Evolutionary conservation across 2,888 invertebrate genomes (phyloP).

Genomic region (Troglohyphantes excavatus): DNA sequence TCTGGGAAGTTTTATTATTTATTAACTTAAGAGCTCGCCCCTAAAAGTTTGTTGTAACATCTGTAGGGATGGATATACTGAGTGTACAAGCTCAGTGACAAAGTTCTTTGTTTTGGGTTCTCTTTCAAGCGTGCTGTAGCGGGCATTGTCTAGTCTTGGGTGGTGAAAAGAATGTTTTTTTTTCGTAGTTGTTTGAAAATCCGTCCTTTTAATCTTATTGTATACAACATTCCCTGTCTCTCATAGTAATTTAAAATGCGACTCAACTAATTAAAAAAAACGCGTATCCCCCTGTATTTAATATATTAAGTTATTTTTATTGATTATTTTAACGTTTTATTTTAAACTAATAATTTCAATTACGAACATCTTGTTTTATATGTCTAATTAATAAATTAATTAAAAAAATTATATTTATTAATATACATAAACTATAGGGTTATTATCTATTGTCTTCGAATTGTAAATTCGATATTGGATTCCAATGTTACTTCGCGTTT

Average conservation of each 20-base stretch:
- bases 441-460: too few species aligned
- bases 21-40: conserved; percentile 24
- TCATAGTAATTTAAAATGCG: neutral
- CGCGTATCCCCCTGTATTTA: too few species aligned
- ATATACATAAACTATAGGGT: too few species aligned
- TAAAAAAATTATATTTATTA: too few species aligned
- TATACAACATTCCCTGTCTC: neutral
- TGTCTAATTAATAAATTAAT: too few species aligned
- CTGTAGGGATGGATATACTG: conserved; percentile 24
- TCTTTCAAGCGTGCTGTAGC: conserved; percentile 1
- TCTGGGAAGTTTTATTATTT: conserved; percentile 45
- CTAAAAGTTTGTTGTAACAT: conserved; percentile 48
- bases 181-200: neutral
- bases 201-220: neutral
- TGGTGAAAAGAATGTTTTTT: neutral
- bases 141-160: neutral
- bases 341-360: too few species aligned
- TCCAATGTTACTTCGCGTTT: too few species aligned
- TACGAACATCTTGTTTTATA: too few species aligned
- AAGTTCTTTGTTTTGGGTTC: conserved; percentile 32
- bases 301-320: too few species aligned
- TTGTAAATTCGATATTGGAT: too few species aligned
- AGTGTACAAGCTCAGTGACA: conserved; percentile 40
- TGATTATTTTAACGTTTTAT: too few species aligned
- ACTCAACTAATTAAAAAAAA: too few species aligned